phyloP scores from a whole-genome alignment of 1,140 invertebrate species.

The Cephus cinctus region DNA sequence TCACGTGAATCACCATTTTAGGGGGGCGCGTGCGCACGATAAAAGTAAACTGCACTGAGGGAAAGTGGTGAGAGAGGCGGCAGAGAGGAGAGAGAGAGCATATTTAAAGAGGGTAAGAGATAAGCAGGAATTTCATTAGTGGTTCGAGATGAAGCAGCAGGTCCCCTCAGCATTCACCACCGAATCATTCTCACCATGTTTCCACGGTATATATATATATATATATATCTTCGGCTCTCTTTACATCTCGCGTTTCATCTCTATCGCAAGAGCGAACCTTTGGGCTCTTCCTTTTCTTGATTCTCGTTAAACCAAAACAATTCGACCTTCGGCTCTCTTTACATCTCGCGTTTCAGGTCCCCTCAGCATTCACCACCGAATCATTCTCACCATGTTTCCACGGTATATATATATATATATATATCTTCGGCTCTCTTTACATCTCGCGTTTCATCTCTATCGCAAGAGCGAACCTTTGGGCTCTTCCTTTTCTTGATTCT shows the following conservation, averaged over 20 bases:
- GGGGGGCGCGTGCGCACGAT: no score
- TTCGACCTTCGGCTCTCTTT: constrained; percentile 9
- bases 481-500: background rate
- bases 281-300: constrained; percentile 8
- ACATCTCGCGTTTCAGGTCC: constrained; percentile 1
- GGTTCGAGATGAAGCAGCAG: constrained; percentile 26
- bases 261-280: constrained; percentile 2
- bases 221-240: no score
- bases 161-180: constrained; percentile 20
- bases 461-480: background rate
- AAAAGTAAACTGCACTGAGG: no score
- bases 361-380: background rate
- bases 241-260: constrained; percentile 9
- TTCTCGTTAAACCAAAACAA: no score
- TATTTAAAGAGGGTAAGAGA: no score
- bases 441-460: background rate
- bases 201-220: no score
- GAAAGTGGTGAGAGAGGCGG: no score
- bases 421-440: background rate
- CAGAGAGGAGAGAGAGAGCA: no score
- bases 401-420: constrained; percentile 1
- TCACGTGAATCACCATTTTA: no score
- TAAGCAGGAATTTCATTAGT: constrained; percentile 30
- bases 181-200: no score
- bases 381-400: constrained; percentile 4